Conservation (phyloP, 1,140 invertebrate genomes). For the Solen grandis region DNA sequence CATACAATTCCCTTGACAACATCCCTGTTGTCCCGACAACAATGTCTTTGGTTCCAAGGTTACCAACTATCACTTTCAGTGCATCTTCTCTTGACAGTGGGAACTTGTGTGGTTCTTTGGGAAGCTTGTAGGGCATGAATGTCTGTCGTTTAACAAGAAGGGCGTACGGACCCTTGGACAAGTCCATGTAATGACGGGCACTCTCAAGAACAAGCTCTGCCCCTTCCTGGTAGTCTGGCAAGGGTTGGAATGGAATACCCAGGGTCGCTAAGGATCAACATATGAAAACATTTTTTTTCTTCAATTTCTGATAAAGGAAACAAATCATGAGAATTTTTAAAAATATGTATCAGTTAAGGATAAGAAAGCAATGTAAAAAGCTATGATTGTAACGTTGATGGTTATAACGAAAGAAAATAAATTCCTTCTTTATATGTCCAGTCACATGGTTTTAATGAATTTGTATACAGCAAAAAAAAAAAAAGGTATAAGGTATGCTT, state of each 20-base stretch:
- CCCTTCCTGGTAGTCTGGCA: constrained; percentile 81
- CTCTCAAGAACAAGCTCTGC: constrained; percentile 77
- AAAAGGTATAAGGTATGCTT: too few relatives aligned
- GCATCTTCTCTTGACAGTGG: constrained; percentile 78
- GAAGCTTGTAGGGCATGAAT: constrained; percentile 80
- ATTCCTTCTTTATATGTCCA: too few relatives aligned
- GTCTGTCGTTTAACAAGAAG: constrained; percentile 81
- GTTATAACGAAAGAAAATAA: too few relatives aligned
- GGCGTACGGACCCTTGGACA: constrained; percentile 79
- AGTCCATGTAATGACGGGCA: constrained; percentile 81
- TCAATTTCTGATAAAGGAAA: too few relatives aligned
- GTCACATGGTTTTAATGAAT: too few relatives aligned
- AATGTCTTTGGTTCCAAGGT: constrained; percentile 76
- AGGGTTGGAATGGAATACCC: constrained; percentile 80
- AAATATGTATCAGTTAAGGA: too few relatives aligned
- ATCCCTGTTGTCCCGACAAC: constrained; percentile 82
- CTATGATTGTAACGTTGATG: too few relatives aligned
- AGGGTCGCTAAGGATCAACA: constrained; percentile 78
- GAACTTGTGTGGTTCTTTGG: constrained; percentile 64
- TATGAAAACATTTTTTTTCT: too few relatives aligned
- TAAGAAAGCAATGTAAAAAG: too few relatives aligned
- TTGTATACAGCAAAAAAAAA: too few relatives aligned
- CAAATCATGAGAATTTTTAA: too few relatives aligned
- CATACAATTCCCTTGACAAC: constrained; percentile 80
- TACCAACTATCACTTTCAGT: constrained; percentile 73